Conservation (phyloP, 2,888 invertebrate species). For the Phortica magna region DNA sequence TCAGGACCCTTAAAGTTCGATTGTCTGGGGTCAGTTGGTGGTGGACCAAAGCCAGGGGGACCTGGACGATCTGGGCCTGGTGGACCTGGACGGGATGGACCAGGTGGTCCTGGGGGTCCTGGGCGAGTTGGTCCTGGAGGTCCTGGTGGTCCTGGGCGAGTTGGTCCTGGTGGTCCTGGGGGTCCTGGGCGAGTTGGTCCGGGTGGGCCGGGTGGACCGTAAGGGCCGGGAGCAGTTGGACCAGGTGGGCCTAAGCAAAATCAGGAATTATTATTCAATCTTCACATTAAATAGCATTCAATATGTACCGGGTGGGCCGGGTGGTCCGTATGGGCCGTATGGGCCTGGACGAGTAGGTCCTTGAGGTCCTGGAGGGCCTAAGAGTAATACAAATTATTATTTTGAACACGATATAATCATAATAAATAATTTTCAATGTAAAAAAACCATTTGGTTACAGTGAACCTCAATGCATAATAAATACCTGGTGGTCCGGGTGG, state of each 20-base stretch:
- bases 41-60: conserved; percentile 41
- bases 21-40: conserved; percentile 65
- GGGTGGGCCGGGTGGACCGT: conserved; percentile 46
- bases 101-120: conserved; percentile 75
- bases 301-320: conserved; percentile 41
- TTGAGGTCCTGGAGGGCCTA: conserved; percentile 58
- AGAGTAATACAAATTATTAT: background rate
- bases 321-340: conserved; percentile 53
- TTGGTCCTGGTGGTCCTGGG: conserved; percentile 66
- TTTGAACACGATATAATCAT: too few species aligned
- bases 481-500: conserved; percentile 68
- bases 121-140: conserved; percentile 57
- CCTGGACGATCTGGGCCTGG: conserved; percentile 48
- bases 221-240: conserved; percentile 34
- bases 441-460: background rate
- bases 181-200: conserved; percentile 60
- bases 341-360: conserved; percentile 64
- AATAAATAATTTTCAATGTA: background rate
- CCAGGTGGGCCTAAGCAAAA: conserved; percentile 24
- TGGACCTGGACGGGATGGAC: conserved; percentile 49
- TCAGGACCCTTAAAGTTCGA: conserved; percentile 72
- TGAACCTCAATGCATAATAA: background rate
- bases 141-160: conserved; percentile 63
- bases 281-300: background rate
- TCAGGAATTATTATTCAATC: too few species aligned